A percentile compares a stretch with the other conserved stretches of the same genome.
Evolutionary conservation across 2,113 vertebrate species (phyloP).

Genomic region (Amazona vittata): DNA sequence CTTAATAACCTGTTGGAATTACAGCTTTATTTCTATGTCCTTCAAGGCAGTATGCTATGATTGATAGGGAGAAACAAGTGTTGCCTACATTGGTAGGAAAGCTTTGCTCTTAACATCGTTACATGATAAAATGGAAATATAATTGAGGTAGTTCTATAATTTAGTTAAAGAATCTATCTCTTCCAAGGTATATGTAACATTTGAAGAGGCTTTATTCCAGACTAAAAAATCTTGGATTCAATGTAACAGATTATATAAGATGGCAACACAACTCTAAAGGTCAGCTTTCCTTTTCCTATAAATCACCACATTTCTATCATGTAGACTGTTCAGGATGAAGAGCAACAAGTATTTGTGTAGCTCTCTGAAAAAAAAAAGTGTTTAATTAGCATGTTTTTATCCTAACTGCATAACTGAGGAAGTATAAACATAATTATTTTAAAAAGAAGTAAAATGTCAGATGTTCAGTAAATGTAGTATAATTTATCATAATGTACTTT

Average conservation of each 20-base stretch:
- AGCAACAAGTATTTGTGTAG: background rate
- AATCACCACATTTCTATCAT: background rate
- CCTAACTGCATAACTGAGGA: background rate
- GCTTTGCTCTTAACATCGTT: background rate
- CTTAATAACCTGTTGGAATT: background rate
- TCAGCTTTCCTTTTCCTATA: background rate
- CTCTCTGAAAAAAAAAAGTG: background rate
- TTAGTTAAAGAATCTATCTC: background rate
- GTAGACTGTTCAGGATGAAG: background rate
- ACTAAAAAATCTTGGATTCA: background rate
- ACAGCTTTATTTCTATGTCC: background rate
- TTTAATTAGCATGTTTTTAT: background rate
- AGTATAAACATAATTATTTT: background rate
- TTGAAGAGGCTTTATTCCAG: background rate
- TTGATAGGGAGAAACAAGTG: background rate
- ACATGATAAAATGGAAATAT: background rate
- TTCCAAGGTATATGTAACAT: background rate
- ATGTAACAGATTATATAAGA: background rate
- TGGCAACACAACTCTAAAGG: background rate
- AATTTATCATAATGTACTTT: background rate
- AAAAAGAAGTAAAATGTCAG: background rate
- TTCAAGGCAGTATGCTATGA: background rate
- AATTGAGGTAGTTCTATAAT: background rate
- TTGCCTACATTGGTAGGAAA: background rate
- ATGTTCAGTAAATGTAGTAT: background rate